phyloP scores from a whole-genome alignment of 2,888 invertebrate species.

The Lagria hirta region DNA sequence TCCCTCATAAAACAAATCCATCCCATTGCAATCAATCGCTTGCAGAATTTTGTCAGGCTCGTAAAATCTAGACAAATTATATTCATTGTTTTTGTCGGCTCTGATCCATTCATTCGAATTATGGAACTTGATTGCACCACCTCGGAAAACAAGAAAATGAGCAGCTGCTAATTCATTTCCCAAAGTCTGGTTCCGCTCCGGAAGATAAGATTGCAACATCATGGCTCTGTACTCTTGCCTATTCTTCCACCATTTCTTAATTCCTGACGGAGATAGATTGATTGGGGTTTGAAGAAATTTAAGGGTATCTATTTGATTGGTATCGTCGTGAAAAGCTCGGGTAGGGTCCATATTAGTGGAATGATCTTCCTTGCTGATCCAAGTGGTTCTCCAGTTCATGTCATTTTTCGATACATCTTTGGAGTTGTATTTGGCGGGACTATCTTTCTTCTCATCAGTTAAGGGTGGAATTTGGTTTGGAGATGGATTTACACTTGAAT shows the following conservation, averaged over 20 bases:
- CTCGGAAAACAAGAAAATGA: conserved; percentile 77
- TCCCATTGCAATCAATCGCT: conserved; percentile 76
- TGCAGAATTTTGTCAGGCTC: conserved; percentile 68
- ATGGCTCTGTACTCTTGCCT: conserved; percentile 58
- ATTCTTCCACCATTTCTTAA: conserved; percentile 61
- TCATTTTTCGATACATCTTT: conserved; percentile 42
- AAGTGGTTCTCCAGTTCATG: conserved; percentile 64
- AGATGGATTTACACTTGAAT: too few species aligned
- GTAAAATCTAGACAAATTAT: conserved; percentile 63
- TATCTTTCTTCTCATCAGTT: too few species aligned
- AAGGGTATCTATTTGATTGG: conserved; percentile 56
- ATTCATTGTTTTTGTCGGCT: conserved; percentile 56
- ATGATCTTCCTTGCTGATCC: conserved; percentile 61
- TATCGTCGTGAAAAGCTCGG: conserved; percentile 60
- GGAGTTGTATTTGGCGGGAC: conserved; percentile 27
- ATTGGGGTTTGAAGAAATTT: conserved; percentile 55
- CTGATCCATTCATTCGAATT: conserved; percentile 60
- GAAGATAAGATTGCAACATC: conserved; percentile 62
- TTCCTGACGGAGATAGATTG: conserved; percentile 55
- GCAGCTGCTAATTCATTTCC: conserved; percentile 85
- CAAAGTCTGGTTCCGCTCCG: conserved; percentile 62
- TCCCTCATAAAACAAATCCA: conserved; percentile 79
- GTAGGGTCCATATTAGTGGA: conserved; percentile 62
- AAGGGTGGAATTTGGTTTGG: background rate
- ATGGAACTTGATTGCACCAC: conserved; percentile 70